Base-by-base conservation (phyloP, 2,797 vertebrate genomes). In the Lacerta agilis region DNA sequence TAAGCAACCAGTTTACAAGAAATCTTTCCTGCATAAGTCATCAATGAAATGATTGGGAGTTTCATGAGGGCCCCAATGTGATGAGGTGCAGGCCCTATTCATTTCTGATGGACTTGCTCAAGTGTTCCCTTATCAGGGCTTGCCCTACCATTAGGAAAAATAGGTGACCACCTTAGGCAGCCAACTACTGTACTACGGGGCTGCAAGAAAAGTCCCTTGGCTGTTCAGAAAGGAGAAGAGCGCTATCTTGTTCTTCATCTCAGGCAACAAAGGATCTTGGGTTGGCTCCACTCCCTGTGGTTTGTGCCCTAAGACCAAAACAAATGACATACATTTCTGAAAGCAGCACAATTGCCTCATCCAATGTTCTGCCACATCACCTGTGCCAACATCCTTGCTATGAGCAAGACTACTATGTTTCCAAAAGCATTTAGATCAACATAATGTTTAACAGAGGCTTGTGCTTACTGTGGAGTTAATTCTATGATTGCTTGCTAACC, bases 401-500 rank as follows among this genome's bases (percentile, higher is more conserved):
- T 0, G 0, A 67, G 66, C 85, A 92, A 61, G 67, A 43, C 25
- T 1, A 3, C 18, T 29, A 3, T 18, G 10, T 91, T 93, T 90
- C 61, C 36, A 49, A 94, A 85, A 92, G 82, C 69, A n/a, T 17
- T 6, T 43, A 1, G 67, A 75, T 43, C 27, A 88, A 64, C 8
- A 9, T 10, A 87, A 79, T 20, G 20, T 27, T 86, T 86, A 86
- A 91, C 33, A 15, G 29, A 55, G 61, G 89, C 82, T 87, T 85
- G n/a, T 3, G 0, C 1, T 1, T 76, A 64, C 17, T 0, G 0
- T 1, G 72, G 81, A 69, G 94, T 93, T 95, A 95, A 95, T 77
- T 94, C 96, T 96, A 86, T 86, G 96, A 97, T 95, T 97, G 94
- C 90, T 94, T 96, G 96, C 96, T 97, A 97, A 97, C 94, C 94